phyloP scores from a whole-genome alignment of 2,888 invertebrate genomes.

The Thecophora atra region DNA sequence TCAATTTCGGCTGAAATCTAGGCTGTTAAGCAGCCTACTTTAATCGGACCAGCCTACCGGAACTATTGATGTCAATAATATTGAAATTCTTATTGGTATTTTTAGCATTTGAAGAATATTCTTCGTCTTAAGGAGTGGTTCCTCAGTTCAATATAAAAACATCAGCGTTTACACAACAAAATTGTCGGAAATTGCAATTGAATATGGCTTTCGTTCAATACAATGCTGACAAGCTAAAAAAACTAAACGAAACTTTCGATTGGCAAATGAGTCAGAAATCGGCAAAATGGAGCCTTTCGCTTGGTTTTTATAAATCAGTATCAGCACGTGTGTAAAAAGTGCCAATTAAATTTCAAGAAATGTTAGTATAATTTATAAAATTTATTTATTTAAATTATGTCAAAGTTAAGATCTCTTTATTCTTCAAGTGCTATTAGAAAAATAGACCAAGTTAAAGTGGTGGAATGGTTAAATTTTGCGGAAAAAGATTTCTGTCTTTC shows the following conservation, averaged over 20 bases:
- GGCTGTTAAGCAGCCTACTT: no score
- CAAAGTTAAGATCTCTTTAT: constrained; percentile 40
- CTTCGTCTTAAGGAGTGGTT: no score
- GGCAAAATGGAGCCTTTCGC: constrained; percentile 66
- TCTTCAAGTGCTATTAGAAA: constrained; percentile 39
- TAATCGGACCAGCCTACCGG: no score
- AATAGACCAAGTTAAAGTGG: constrained; percentile 46
- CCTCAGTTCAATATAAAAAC: no score
- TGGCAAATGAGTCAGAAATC: constrained; percentile 59
- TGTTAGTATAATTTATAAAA: constrained; percentile 61
- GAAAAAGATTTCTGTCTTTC: constrained; percentile 40
- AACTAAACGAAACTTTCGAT: constrained; percentile 49
- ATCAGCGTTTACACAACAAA: no score
- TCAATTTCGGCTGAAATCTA: no score
- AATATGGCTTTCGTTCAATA: constrained; percentile 23
- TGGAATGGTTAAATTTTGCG: constrained; percentile 42
- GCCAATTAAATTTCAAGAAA: constrained; percentile 66
- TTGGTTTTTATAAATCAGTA: constrained; percentile 66
- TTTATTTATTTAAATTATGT: constrained; percentile 37
- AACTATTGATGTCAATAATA: no score
- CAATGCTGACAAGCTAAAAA: constrained; percentile 40
- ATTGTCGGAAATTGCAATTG: no score
- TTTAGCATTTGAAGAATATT: no score
- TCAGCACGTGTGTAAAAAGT: constrained; percentile 67
- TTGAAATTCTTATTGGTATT: no score